These are phyloP conservation scores for Heliconius hewitsoni DNA, from an alignment of 1,140 invertebrate species.

Conservation along the genomic window DNA sequence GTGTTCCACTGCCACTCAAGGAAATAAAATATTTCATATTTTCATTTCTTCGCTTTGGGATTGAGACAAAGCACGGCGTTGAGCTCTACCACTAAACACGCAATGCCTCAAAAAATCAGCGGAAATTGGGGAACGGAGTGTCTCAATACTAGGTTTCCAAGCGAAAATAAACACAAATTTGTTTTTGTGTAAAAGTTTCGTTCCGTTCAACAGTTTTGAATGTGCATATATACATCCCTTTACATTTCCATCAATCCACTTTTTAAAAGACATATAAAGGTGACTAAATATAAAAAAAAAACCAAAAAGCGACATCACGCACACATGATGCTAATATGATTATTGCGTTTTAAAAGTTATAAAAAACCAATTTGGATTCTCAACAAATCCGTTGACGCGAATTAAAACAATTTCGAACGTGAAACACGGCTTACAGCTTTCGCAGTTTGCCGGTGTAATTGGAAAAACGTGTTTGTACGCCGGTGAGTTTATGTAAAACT, in stretches of 20 bases:
- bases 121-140: too few relatives aligned
- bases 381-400: slow-evolving; percentile 26
- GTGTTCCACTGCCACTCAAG: too few relatives aligned
- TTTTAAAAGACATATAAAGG: not conserved
- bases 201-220: too few relatives aligned
- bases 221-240: not conserved
- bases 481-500: slow-evolving; percentile 23
- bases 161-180: too few relatives aligned
- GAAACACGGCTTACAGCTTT: slow-evolving; percentile 35
- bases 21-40: too few relatives aligned
- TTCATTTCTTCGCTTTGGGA: too few relatives aligned
- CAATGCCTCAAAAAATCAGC: too few relatives aligned
- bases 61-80: too few relatives aligned
- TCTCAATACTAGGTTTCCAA: too few relatives aligned
- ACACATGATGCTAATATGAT: not conserved
- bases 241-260: not conserved
- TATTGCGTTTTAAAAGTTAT: slow-evolving; percentile 14
- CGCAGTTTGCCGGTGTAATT: slow-evolving; percentile 35
- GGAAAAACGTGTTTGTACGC: slow-evolving; percentile 39
- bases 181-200: too few relatives aligned
- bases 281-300: not conserved
- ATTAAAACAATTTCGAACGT: slow-evolving; percentile 40
- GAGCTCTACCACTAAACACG: too few relatives aligned
- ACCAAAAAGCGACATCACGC: not conserved
- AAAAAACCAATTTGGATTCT: not conserved